Evolutionary conservation across 2,797 vertebrate genomes (phyloP).

Genomic region (Pitangus sulphuratus): DNA sequence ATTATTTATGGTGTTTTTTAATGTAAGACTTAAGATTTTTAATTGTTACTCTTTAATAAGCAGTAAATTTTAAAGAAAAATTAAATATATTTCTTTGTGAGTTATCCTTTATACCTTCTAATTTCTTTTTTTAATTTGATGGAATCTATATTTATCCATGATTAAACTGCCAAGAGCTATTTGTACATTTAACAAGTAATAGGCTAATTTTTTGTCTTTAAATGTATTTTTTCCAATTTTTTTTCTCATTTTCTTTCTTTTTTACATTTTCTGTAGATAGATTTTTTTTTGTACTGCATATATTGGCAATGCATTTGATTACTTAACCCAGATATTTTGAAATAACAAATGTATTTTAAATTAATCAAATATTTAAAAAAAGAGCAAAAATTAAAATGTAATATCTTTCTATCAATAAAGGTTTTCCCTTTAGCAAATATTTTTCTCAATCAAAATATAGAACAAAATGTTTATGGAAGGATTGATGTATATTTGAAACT

Average conservation of each 20-base stretch:
- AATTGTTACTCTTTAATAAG: neutral
- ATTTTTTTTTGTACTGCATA: neutral
- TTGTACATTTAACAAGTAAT: neutral
- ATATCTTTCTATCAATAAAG: neutral
- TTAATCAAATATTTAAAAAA: neutral
- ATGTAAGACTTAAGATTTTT: neutral
- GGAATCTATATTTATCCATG: neutral
- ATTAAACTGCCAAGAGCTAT: neutral
- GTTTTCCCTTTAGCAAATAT: neutral
- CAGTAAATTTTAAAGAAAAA: neutral
- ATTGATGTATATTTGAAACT: neutral
- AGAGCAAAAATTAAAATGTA: neutral
- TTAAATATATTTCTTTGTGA: neutral
- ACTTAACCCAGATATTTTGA: neutral
- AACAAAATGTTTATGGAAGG: neutral
- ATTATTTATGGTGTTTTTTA: neutral
- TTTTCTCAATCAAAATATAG: neutral
- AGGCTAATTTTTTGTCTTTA: neutral
- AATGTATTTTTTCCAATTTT: neutral
- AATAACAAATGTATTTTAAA: neutral
- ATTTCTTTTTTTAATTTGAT: neutral
- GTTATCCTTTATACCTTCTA: neutral
- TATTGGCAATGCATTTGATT: neutral
- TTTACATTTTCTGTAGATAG: neutral
- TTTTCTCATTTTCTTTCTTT: neutral